Percentiles rank a stretch among this genome's conserved stretches.
Conservation (phyloP, 2,797 vertebrate genomes). For the Urocyon cinereoargenteus region DNA sequence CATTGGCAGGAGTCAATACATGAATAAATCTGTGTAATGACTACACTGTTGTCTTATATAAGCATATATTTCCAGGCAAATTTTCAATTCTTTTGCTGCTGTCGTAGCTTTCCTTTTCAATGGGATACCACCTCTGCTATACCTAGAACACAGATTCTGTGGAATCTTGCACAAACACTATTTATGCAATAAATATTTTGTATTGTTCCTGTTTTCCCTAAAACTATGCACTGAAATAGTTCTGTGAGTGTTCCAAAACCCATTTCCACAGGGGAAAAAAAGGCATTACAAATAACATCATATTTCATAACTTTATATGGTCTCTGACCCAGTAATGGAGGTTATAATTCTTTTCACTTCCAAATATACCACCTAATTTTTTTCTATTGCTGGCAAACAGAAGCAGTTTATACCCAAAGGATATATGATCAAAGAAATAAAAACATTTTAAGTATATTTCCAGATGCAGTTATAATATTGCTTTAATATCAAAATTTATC, state of each 20-base stretch:
- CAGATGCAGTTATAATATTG: background rate
- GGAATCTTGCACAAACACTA: background rate
- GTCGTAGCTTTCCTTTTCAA: background rate
- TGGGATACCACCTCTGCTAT: background rate
- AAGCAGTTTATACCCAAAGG: background rate
- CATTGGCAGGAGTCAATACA: background rate
- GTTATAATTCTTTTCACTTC: background rate
- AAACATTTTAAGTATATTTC: background rate
- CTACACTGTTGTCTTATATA: background rate
- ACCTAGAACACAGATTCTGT: background rate
- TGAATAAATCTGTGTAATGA: background rate
- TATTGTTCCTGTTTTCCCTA: background rate
- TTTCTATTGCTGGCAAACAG: background rate
- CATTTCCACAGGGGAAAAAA: background rate
- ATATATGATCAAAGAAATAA: background rate
- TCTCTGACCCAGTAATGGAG: background rate
- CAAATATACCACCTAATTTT: background rate
- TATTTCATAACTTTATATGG: background rate
- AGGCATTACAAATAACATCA: background rate
- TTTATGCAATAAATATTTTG: constrained; percentile 32
- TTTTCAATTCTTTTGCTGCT: background rate
- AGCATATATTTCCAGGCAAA: background rate
- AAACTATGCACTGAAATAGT: background rate
- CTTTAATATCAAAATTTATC: background rate
- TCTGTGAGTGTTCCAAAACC: background rate